Percentiles rank a stretch among this genome's conserved stretches.
Conservation (phyloP, 2,888 invertebrate species). For the Erynnis tages region DNA sequence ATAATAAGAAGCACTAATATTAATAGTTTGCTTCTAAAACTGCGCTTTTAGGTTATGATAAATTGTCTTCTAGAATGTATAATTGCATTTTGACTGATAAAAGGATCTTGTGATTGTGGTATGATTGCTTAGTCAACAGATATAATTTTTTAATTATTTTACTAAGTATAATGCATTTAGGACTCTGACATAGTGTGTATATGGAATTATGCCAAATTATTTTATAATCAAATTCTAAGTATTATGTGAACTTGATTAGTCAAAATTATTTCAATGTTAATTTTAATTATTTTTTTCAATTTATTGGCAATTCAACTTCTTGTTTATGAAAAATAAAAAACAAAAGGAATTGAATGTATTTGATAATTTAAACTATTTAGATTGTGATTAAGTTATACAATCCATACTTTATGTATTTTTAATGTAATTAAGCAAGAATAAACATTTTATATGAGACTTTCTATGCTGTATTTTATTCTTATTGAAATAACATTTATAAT, state of each 20-base stretch:
- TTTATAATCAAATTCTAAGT: slow-evolving; percentile 62
- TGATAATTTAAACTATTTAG: slow-evolving; percentile 53
- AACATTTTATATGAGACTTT: slow-evolving; percentile 81
- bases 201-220: slow-evolving; percentile 73
- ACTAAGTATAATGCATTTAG: slow-evolving; percentile 71
- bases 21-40: slow-evolving; percentile 70
- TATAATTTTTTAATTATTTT: slow-evolving; percentile 62
- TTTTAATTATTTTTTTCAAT: slow-evolving; percentile 16
- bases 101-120: slow-evolving; percentile 71
- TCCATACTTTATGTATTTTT: slow-evolving; percentile 71
- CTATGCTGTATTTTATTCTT: slow-evolving; percentile 49
- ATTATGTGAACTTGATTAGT: slow-evolving; percentile 47
- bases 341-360: slow-evolving; percentile 51
- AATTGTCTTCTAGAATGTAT: slow-evolving; percentile 60
- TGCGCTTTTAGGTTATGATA: slow-evolving; percentile 58
- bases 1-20: slow-evolving; percentile 63
- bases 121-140: slow-evolving; percentile 67
- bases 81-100: slow-evolving; percentile 73
- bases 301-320: slow-evolving; percentile 36
- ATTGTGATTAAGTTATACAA: slow-evolving; percentile 67
- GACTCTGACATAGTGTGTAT: slow-evolving; percentile 63
- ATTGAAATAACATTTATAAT: slow-evolving; percentile 21
- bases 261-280: slow-evolving; percentile 37
- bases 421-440: slow-evolving; percentile 75
- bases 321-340: slow-evolving; percentile 42